Evolutionary conservation across 2,113 vertebrate species (phyloP), one percentile per base, ranked within the genome.

Genomic region (Ginglymostoma cirratum): DNA sequence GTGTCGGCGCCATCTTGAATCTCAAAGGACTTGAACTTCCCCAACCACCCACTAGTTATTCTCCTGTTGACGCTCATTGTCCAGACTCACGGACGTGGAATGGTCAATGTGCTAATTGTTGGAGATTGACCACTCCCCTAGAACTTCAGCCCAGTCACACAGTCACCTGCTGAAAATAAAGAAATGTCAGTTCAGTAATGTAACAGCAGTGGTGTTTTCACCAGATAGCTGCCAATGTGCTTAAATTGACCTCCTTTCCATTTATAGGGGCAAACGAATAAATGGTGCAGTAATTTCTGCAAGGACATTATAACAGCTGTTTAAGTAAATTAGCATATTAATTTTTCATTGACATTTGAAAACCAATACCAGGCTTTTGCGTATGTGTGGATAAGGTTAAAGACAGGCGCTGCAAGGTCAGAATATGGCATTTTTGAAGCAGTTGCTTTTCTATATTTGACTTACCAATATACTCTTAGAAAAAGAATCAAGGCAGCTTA

Each of bases 331-430:
- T 90, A 90, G 52, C 87, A 90, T 61, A 90, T 94, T 94, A 94
- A 94, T 94, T 94, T 94, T 38, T 67, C 61, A 67, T 38, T 94
- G 90, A 67, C 87, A 94, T 94, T 94, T 94, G 90, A 42, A 66
- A 94, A 94, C n/a, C 61, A 67, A 42, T 65, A n/a, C 90, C 3
- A 19, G 38, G 15, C 30, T 94, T 66, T 42, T 65, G n/a, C 24
- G 3, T 89, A 67, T 67, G 30, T 90, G 55, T 17, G 87, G 55
- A 90, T 61, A 61, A 94, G 61, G 90, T 65, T 34, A 67, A 67
- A 94, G 86, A 42, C 38, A 89, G 48, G 27, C 23, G 0, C 45
- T 55, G 86, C 86, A 89, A 24, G 86, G 48, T 89, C 86, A 55
- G 24, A 48, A 89, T 4, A 8, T 83, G 80, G 17, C 80, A 83